Conservation (phyloP, 2,888 invertebrate species). For the Cheilosia impressa region DNA sequence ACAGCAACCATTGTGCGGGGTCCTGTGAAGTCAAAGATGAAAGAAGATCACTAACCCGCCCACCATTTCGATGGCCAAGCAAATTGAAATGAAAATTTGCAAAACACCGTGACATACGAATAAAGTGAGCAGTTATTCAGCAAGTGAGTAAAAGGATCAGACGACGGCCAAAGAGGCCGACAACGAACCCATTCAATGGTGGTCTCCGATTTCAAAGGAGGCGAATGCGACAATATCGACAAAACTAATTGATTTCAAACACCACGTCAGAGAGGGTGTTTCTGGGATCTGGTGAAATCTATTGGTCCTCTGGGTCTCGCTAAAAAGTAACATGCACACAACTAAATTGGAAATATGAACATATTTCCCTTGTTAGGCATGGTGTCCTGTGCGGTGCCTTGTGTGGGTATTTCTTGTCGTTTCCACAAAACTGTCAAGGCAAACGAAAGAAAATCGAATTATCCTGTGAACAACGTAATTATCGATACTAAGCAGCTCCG, state of each 20-base stretch:
- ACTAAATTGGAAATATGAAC: conserved; percentile 54
- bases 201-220: conserved; percentile 76
- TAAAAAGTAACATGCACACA: conserved; percentile 49
- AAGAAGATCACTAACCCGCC: conserved; percentile 80
- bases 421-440: conserved; percentile 52
- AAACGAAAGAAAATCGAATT: conserved; percentile 51
- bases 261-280: conserved; percentile 75
- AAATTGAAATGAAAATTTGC: conserved; percentile 81
- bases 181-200: conserved; percentile 42
- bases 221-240: conserved; percentile 82
- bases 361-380: conserved; percentile 69
- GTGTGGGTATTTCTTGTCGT: conserved; percentile 30
- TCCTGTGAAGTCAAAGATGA: conserved; percentile 77
- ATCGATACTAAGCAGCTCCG: conserved; percentile 62
- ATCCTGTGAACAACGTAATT: conserved; percentile 73
- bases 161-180: conserved; percentile 56
- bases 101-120: conserved; percentile 77
- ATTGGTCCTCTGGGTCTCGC: conserved; percentile 76
- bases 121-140: conserved; percentile 71
- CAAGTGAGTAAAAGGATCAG: conserved; percentile 63
- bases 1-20: conserved; percentile 46
- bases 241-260: conserved; percentile 84
- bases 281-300: conserved; percentile 76
- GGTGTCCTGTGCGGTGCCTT: conserved; percentile 53
- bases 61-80: conserved; percentile 71